Conservation (phyloP, 2,797 vertebrate species). For the Decapterus maruadsi region DNA sequence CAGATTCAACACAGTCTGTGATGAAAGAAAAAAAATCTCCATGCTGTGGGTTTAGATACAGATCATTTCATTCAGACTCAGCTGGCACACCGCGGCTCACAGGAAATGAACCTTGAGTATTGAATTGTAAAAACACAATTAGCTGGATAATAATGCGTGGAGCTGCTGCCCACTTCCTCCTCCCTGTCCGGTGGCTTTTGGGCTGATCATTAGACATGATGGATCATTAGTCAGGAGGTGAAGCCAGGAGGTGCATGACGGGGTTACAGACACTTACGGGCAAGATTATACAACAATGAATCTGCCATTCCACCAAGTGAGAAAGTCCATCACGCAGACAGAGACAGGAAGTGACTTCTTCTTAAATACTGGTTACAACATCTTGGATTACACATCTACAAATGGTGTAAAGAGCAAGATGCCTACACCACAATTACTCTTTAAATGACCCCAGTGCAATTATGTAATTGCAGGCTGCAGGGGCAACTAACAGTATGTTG, state of each 20-base stretch:
- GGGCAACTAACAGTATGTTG: too few species aligned
- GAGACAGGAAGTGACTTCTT: neutral
- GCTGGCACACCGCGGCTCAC: constrained; percentile 6
- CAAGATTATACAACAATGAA: constrained; percentile 7
- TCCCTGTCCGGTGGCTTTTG: constrained; percentile 8
- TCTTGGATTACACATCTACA: too few species aligned
- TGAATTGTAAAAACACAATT: constrained; percentile 61
- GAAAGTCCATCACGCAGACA: neutral
- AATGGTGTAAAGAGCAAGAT: neutral
- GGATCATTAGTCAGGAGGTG: constrained; percentile 34
- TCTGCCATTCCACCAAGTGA: neutral
- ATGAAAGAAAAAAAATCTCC: constrained; percentile 50
- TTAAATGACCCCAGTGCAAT: too few species aligned
- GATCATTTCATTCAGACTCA: constrained; percentile 54
- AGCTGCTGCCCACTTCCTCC: constrained; percentile 1
- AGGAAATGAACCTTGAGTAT: constrained; percentile 60
- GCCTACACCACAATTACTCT: neutral
- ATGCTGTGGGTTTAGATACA: constrained; percentile 36
- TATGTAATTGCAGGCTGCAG: too few species aligned
- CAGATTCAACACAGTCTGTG: constrained; percentile 14
- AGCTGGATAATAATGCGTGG: constrained; percentile 28
- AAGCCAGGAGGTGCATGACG: constrained; percentile 3
- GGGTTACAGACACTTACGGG: neutral
- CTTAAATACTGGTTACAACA: neutral
- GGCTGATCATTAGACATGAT: constrained; percentile 4